A percentile compares a stretch with the other conserved stretches of the same genome.
phyloP scores from a whole-genome alignment of 2,888 invertebrate genomes.

The Chaetoderma sp. region DNA sequence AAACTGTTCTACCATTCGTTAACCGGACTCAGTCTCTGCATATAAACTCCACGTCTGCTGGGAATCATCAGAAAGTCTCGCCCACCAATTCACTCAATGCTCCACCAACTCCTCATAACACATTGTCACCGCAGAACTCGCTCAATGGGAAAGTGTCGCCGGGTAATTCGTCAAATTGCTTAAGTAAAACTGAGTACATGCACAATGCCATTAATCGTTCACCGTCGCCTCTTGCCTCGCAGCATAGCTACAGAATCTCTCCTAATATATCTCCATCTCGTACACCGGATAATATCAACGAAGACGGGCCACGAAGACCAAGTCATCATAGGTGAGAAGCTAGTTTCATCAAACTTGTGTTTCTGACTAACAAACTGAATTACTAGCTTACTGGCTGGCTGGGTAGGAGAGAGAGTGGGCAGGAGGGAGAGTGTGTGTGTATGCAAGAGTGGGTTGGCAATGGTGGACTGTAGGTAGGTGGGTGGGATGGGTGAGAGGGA shows the following conservation, averaged over 20 bases:
- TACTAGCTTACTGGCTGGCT: too few relatives aligned
- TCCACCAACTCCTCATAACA: slow-evolving; percentile 46
- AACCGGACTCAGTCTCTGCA: slow-evolving; percentile 63
- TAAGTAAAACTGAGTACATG: slow-evolving; percentile 57
- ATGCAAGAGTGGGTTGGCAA: too few relatives aligned
- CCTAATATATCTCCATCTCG: background rate
- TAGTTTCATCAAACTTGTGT: too few relatives aligned
- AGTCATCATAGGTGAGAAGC: slow-evolving; percentile 46
- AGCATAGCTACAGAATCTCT: background rate
- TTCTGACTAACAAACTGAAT: too few relatives aligned
- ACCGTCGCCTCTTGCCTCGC: slow-evolving; percentile 49
- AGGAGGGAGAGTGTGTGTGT: too few relatives aligned
- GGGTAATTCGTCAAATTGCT: slow-evolving; percentile 52
- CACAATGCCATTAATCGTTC: slow-evolving; percentile 59
- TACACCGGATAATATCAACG: background rate
- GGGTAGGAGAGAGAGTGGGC: too few relatives aligned
- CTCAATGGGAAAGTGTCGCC: slow-evolving; percentile 57
- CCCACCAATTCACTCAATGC: slow-evolving; percentile 55
- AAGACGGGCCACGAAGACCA: slow-evolving; percentile 41
- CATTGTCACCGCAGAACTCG: slow-evolving; percentile 54
- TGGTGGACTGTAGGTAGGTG: too few relatives aligned
- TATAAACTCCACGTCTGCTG: slow-evolving; percentile 51
- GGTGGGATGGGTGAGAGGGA: too few relatives aligned
- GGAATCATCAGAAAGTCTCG: slow-evolving; percentile 53
- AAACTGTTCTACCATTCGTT: slow-evolving; percentile 52